Evolutionary conservation across 2,113 vertebrate species (phyloP).

Genomic region (Oenanthe melanoleuca): DNA sequence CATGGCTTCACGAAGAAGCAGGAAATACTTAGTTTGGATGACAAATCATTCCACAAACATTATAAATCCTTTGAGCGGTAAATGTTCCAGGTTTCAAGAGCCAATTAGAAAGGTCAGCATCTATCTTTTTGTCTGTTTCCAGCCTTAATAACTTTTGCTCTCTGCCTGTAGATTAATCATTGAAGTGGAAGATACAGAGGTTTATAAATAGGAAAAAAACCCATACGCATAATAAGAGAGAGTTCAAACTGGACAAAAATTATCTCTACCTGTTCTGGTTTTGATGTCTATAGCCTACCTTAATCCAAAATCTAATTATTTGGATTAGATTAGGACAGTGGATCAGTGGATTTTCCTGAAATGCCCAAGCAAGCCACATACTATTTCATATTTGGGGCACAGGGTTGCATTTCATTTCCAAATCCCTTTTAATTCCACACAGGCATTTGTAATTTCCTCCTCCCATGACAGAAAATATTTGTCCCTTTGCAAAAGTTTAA

Average conservation of each 20-base stretch:
- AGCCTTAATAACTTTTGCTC: slow-evolving; percentile 42
- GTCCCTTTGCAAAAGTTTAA: neutral
- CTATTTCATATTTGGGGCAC: slow-evolving; percentile 26
- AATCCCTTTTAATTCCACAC: slow-evolving; percentile 29
- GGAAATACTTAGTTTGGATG: slow-evolving; percentile 25
- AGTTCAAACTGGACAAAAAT: neutral
- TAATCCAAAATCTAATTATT: slow-evolving; percentile 63
- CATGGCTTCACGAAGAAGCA: slow-evolving; percentile 26
- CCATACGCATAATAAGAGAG: neutral
- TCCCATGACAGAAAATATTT: neutral
- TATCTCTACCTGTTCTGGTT: slow-evolving; percentile 36
- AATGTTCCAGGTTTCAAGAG: slow-evolving; percentile 53
- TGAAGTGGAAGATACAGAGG: slow-evolving; percentile 2
- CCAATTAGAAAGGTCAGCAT: slow-evolving; percentile 56
- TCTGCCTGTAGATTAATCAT: slow-evolving; percentile 26
- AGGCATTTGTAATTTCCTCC: neutral
- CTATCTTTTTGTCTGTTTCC: slow-evolving; percentile 53
- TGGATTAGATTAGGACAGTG: slow-evolving; percentile 39
- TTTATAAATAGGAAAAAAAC: slow-evolving; percentile 5
- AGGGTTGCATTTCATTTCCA: slow-evolving; percentile 27
- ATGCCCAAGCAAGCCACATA: neutral
- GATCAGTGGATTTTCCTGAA: slow-evolving; percentile 48
- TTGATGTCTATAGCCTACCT: slow-evolving; percentile 8
- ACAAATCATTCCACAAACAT: slow-evolving; percentile 33
- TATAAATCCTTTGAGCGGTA: neutral